A percentile compares a stretch with the other conserved stretches of the same genome.
phyloP scores from a whole-genome alignment of 2,797 vertebrate genomes.

The Muscicapa striata region DNA sequence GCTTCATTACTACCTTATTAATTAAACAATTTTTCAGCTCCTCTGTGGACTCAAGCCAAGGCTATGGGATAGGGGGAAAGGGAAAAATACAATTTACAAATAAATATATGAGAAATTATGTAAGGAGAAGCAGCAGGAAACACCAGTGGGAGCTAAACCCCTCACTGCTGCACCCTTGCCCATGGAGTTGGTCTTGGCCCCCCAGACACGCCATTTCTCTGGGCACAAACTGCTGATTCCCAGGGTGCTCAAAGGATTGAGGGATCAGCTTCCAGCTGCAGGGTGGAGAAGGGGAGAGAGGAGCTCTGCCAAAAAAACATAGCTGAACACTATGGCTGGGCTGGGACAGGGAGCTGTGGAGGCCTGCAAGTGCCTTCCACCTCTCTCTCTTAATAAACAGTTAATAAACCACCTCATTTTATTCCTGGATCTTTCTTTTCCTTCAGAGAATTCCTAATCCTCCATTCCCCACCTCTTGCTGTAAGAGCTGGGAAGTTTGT shows the following conservation, averaged over 20 bases:
- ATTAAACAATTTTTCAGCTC: neutral
- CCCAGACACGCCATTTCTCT: neutral
- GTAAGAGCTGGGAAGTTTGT: neutral
- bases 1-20: neutral
- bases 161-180: neutral
- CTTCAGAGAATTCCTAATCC: neutral
- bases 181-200: neutral
- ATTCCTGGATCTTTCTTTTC: neutral
- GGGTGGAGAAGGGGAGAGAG: neutral
- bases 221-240: fast-evolving
- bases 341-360: neutral
- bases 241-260: neutral
- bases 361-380: fast-evolving
- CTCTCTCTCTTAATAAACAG: neutral
- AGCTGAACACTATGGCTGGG: neutral
- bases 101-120: neutral
- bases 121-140: neutral
- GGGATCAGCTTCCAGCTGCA: neutral
- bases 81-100: neutral
- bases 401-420: neutral
- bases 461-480: neutral
- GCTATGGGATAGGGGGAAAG: neutral
- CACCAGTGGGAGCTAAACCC: neutral
- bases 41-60: neutral
- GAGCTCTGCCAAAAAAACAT: neutral